These are phyloP conservation scores for Hippocampus guttulatus DNA, from an alignment of 2,113 vertebrate species.

Conservation along the genomic window DNA sequence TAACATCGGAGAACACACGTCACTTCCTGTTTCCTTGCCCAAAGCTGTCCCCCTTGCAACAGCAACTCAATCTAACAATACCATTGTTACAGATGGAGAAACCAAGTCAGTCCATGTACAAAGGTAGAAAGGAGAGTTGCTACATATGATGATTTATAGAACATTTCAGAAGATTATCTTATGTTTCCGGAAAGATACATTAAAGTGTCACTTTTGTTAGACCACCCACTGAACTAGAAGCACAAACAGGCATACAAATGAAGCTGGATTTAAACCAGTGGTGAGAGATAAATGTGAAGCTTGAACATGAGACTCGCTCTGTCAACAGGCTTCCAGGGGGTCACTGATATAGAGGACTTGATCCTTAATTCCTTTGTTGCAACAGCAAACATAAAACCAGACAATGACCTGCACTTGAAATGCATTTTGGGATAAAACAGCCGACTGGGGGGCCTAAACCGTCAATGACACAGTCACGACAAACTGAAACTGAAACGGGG, in stretches of 20 bases:
- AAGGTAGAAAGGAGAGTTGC: not conserved
- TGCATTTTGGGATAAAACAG: conserved; percentile 33
- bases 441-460: conserved; percentile 10
- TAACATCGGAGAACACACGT: no score
- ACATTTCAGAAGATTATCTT: not conserved
- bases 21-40: no score
- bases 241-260: conserved; percentile 14
- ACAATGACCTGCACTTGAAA: conserved; percentile 28
- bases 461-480: conserved; percentile 1
- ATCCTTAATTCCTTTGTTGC: conserved; percentile 24
- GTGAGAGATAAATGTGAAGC: conserved; percentile 33
- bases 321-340: conserved; percentile 25
- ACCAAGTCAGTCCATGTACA: not conserved
- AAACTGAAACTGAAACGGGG: not conserved
- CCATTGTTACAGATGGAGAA: no score
- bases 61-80: no score
- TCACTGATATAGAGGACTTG: conserved; percentile 14
- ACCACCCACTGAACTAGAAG: conserved; percentile 35
- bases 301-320: conserved; percentile 26
- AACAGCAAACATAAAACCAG: conserved; percentile 36
- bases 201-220: conserved; percentile 13
- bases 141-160: not conserved
- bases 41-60: no score
- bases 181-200: conserved; percentile 2
- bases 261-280: conserved; percentile 33